A percentile compares a stretch with the other conserved stretches of the same genome.
Conservation (phyloP, 2,888 invertebrate genomes). For the Lithophane semibrunnea region DNA sequence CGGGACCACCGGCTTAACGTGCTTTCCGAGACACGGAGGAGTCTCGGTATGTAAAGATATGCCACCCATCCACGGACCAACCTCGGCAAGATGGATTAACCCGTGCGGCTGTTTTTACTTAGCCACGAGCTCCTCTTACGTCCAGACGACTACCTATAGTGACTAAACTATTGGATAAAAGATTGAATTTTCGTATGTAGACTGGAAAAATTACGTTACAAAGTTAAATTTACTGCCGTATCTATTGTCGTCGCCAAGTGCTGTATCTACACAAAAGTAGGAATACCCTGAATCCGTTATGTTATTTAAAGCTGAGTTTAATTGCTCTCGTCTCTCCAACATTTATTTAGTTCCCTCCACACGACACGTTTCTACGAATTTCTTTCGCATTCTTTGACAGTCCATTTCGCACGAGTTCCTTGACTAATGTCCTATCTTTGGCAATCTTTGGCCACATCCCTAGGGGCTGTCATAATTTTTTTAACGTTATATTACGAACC, state of each 20-base stretch:
- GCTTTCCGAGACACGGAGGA: no score
- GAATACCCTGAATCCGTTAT: background rate
- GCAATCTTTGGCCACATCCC: slow-evolving; percentile 35
- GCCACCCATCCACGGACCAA: no score
- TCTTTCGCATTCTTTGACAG: slow-evolving; percentile 23
- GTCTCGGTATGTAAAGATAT: no score
- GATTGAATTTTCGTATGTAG: no score
- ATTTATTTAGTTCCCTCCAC: slow-evolving; percentile 22
- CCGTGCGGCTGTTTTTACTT: no score
- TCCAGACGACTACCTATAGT: no score
- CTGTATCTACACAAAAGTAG: background rate
- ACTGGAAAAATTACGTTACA: no score
- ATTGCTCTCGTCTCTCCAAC: slow-evolving; percentile 16
- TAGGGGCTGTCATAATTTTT: slow-evolving; percentile 51
- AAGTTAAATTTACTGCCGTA: no score
- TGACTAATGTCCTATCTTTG: slow-evolving; percentile 43
- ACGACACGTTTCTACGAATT: slow-evolving; percentile 34
- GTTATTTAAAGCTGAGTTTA: slow-evolving; percentile 18
- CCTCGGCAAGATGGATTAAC: no score
- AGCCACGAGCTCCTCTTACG: no score
- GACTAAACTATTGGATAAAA: no score
- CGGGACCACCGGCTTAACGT: no score
- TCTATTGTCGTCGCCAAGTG: background rate
- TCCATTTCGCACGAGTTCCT: slow-evolving; percentile 20
- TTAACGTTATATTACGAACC: slow-evolving; percentile 40